Percentiles rank a stretch among this genome's conserved stretches.
phyloP scores from a whole-genome alignment of 2,113 vertebrate species.

The Lophotis ruficrista region DNA sequence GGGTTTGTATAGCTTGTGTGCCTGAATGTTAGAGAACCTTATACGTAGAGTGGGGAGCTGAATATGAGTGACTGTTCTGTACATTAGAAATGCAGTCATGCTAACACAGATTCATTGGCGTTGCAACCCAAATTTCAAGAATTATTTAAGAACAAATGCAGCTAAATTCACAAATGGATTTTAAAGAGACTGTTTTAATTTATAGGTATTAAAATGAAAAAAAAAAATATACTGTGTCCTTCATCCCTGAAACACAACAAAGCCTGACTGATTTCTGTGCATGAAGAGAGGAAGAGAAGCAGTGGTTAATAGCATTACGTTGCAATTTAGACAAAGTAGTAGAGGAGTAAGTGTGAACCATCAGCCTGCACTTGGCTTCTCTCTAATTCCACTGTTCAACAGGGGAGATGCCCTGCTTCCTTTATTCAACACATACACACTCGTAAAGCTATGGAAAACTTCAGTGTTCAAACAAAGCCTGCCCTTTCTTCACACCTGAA shows the following conservation, averaged over 20 bases:
- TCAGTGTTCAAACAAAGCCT: background rate
- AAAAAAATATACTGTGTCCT: background rate
- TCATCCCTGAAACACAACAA: background rate
- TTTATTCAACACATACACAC: fast-evolving
- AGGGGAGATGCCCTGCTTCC: background rate
- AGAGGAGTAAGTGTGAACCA: background rate
- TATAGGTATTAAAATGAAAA: background rate
- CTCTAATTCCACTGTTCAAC: background rate
- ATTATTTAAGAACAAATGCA: background rate
- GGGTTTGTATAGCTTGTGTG: background rate
- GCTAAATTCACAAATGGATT: background rate
- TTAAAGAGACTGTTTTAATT: background rate
- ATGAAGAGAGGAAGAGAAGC: background rate
- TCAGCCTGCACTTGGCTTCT: background rate
- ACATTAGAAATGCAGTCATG: background rate
- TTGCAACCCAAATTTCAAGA: background rate
- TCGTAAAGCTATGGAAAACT: background rate
- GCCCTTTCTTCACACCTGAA: background rate
- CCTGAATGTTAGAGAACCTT: background rate
- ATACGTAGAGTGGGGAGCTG: background rate
- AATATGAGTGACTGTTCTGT: background rate
- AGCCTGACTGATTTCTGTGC: background rate
- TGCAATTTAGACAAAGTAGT: background rate
- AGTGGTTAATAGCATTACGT: background rate
- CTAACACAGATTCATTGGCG: background rate